These are phyloP conservation scores for Grus americana DNA, from an alignment of 2,113 vertebrate genomes.

Conservation along the genomic window DNA sequence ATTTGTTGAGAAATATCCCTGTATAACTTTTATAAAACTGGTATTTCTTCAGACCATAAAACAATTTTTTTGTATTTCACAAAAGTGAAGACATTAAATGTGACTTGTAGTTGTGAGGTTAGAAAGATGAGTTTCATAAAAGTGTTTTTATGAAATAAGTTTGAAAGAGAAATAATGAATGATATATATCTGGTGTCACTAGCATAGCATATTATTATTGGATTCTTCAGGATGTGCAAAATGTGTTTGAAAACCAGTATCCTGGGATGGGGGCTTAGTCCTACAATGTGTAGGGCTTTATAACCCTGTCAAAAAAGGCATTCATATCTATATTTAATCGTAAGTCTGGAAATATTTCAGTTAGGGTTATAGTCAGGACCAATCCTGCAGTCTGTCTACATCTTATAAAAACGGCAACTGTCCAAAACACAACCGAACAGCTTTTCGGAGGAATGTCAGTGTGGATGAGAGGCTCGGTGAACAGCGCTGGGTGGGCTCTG, in stretches of 20 bases:
- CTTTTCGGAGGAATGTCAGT: not conserved
- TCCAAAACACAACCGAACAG: not conserved
- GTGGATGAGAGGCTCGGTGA: not conserved
- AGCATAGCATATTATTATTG: not conserved
- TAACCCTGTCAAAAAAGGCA: not conserved
- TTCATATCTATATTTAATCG: not conserved
- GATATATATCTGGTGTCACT: not conserved
- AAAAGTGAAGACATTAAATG: not conserved
- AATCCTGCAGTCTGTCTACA: not conserved
- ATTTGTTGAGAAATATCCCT: not conserved
- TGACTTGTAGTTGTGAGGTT: not conserved
- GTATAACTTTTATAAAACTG: not conserved
- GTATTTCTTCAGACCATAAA: not conserved
- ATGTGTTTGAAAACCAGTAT: conserved; percentile 7
- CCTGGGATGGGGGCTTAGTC: not conserved
- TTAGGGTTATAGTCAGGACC: not conserved
- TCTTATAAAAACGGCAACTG: not conserved
- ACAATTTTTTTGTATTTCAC: not conserved
- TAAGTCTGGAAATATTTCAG: not conserved
- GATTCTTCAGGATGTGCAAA: not conserved
- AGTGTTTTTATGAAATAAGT: not conserved
- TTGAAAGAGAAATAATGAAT: not conserved
- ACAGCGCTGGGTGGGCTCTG: rapidly evolving
- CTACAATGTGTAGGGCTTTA: not conserved
- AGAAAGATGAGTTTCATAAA: conserved; percentile 41